Conservation (phyloP, 1,140 invertebrate species). For the Dinoponera quadriceps region DNA sequence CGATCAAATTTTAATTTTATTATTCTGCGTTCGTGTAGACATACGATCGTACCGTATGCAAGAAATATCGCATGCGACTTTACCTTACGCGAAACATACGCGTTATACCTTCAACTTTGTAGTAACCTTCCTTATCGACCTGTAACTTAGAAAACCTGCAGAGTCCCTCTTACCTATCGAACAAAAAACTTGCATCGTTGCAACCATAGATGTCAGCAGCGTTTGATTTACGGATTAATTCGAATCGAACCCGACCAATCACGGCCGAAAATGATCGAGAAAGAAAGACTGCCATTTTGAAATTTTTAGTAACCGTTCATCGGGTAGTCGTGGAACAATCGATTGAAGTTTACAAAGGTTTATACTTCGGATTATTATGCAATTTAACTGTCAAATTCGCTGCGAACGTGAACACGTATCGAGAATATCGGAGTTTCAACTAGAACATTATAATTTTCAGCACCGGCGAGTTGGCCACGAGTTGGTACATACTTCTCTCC, state of each 20-base stretch:
- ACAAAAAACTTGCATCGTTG: not conserved
- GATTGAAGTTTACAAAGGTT: not conserved
- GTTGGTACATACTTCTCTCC: constrained; percentile 94
- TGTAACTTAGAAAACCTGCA: not conserved
- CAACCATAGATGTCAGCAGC: constrained; percentile 38
- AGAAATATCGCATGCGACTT: not conserved
- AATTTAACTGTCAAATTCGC: no score
- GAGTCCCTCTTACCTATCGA: not conserved
- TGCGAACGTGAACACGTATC: no score
- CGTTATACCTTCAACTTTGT: not conserved
- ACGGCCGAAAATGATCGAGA: no score
- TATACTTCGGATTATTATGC: not conserved
- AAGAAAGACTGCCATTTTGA: no score
- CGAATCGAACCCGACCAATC: no score
- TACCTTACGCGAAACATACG: not conserved
- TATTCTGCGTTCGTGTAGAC: not conserved
- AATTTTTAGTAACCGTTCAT: not conserved
- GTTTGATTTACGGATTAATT: no score
- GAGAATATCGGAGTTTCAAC: not conserved
- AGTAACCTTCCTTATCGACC: constrained; percentile 60
- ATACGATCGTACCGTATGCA: not conserved
- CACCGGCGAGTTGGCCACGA: constrained; percentile 91
- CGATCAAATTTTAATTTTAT: no score
- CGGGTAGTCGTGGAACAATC: no score
- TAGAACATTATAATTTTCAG: constrained; percentile 86